These are phyloP conservation scores for Paedocypris sp. DNA, from an alignment of 2,113 vertebrate species.

Conservation along the genomic window DNA sequence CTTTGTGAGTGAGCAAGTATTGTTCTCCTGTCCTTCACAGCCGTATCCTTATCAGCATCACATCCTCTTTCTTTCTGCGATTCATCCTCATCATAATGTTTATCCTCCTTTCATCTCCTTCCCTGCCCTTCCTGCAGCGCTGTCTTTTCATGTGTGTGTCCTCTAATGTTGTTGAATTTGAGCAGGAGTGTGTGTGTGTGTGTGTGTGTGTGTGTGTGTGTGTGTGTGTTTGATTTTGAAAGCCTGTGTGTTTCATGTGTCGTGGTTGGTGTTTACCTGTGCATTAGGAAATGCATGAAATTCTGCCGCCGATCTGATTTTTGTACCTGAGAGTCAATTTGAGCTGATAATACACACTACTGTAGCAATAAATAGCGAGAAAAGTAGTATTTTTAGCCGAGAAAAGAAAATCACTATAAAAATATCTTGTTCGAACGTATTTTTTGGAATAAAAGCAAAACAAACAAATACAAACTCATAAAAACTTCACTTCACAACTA, in stretches of 20 bases:
- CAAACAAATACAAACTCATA: no score
- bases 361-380: no score
- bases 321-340: no score
- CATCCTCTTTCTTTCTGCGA: slow-evolving; percentile 8
- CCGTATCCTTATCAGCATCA: slow-evolving; percentile 10
- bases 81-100: slow-evolving; percentile 19
- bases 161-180: background rate
- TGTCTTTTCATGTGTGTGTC: background rate
- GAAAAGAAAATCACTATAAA: no score
- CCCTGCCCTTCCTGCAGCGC: slow-evolving; percentile 4
- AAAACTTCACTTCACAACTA: no score
- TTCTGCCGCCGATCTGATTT: no score
- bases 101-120: slow-evolving; percentile 24
- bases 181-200: background rate
- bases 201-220: background rate
- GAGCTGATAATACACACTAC: no score
- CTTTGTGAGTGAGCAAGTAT: no score
- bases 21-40: slow-evolving; percentile 5
- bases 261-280: background rate
- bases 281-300: no score
- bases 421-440: no score
- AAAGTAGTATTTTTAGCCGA: no score
- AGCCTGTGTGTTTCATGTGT: background rate
- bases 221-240: background rate
- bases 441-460: no score